Percentiles rank a stretch among this genome's conserved stretches.
These are phyloP conservation scores for Tuberolachnus salignus DNA, from an alignment of 2,888 invertebrate genomes.

Conservation along the genomic window DNA sequence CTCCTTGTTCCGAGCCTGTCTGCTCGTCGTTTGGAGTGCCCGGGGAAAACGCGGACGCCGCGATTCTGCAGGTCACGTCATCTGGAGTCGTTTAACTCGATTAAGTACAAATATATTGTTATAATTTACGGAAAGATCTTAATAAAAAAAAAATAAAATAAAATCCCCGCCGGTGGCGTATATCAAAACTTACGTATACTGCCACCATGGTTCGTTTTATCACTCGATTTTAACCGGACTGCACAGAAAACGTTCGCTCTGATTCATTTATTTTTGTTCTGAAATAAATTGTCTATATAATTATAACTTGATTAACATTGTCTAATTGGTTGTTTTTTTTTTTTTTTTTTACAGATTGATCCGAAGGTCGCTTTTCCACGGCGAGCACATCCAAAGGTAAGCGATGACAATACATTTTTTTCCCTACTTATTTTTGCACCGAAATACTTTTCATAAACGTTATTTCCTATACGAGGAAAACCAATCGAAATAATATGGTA, in stretches of 20 bases:
- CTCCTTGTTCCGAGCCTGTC: neutral
- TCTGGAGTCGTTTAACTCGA: neutral
- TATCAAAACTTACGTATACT: neutral
- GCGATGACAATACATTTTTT: slow-evolving; percentile 61
- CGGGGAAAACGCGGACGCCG: neutral
- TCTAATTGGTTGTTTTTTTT: slow-evolving; percentile 58
- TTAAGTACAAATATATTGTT: no score
- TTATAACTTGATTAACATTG: neutral
- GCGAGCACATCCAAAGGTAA: slow-evolving; percentile 98
- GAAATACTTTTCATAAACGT: neutral
- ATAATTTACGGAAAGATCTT: neutral
- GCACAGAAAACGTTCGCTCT: no score
- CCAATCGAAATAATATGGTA: slow-evolving; percentile 1
- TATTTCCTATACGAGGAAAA: neutral
- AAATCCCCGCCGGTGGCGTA: neutral
- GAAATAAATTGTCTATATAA: neutral
- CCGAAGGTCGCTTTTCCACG: slow-evolving; percentile 99
- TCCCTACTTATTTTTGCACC: neutral
- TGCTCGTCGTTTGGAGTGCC: neutral
- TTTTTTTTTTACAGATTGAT: slow-evolving; percentile 82
- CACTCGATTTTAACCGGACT: neutral
- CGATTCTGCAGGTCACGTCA: no score
- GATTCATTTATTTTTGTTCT: no score
- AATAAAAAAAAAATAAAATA: no score
- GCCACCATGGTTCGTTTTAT: neutral